phyloP scores from a whole-genome alignment of 2,797 vertebrate species.

The Leuciscus waleckii region DNA sequence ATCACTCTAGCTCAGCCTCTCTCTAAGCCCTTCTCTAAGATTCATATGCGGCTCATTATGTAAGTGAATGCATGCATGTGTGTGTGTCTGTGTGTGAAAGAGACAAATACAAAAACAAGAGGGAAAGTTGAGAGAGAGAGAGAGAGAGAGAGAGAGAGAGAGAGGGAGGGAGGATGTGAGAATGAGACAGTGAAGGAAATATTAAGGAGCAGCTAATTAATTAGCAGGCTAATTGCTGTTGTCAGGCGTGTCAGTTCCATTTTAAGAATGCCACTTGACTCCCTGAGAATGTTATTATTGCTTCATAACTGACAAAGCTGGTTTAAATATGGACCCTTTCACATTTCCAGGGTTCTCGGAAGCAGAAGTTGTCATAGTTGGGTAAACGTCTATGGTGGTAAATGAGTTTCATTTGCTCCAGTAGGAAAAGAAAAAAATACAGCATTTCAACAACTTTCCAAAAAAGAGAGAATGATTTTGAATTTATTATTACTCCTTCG shows the following conservation, averaged over 20 bases:
- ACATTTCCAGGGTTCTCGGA: background rate
- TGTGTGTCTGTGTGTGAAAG: background rate
- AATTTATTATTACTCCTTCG: background rate
- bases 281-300: background rate
- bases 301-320: background rate
- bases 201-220: background rate
- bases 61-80: constrained; percentile 16
- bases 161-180: constrained; percentile 22
- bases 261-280: background rate
- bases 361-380: background rate
- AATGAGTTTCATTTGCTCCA: background rate
- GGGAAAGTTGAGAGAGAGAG: too few species aligned
- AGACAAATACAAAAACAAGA: background rate
- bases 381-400: background rate
- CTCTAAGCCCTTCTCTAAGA: constrained; percentile 24
- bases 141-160: background rate
- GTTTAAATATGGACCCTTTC: background rate
- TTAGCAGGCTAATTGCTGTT: constrained; percentile 38
- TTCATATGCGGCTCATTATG: constrained; percentile 37
- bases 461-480: background rate
- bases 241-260: constrained; percentile 57
- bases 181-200: background rate
- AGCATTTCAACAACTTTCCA: background rate
- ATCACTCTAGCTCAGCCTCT: constrained; percentile 29
- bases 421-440: background rate